These are phyloP conservation scores for Manis crassicaudata DNA, from an alignment of 2,797 vertebrate genomes.

Conservation along the genomic window DNA sequence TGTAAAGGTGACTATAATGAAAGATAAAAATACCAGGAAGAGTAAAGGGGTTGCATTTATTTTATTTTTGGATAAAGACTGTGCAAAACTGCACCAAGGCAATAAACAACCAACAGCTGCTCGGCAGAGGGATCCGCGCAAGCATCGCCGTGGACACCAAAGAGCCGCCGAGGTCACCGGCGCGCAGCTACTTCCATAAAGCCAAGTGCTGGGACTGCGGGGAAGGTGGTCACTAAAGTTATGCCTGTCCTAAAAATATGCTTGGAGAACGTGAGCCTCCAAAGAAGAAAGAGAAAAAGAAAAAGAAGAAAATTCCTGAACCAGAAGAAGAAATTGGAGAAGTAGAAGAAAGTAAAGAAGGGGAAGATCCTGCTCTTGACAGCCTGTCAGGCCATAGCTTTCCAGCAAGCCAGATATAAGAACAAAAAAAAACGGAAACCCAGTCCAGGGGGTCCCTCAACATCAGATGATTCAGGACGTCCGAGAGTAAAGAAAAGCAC, in stretches of 20 bases:
- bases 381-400: constrained; percentile 98
- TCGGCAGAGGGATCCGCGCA: too few relatives aligned
- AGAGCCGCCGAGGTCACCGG: too few relatives aligned
- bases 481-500: constrained; percentile 97
- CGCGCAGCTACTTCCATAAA: too few relatives aligned
- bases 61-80: too few relatives aligned
- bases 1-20: too few relatives aligned
- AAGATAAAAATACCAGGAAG: too few relatives aligned
- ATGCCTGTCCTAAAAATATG: constrained; percentile 97
- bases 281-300: constrained; percentile 98
- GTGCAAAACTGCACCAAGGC: too few relatives aligned
- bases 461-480: constrained; percentile 92
- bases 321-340: constrained; percentile 91
- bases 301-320: constrained; percentile 92
- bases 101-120: too few relatives aligned
- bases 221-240: constrained; percentile 97
- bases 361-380: constrained; percentile 96
- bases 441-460: constrained; percentile 88
- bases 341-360: constrained; percentile 94
- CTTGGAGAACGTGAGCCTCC: constrained; percentile 97
- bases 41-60: too few relatives aligned
- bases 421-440: constrained; percentile 91
- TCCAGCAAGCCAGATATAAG: constrained; percentile 97
- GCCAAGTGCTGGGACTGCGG: too few relatives aligned
- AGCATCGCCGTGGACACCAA: too few relatives aligned